phyloP scores from a whole-genome alignment of 92 coral and sea anemone species.

The Palythoa grandis region DNA sequence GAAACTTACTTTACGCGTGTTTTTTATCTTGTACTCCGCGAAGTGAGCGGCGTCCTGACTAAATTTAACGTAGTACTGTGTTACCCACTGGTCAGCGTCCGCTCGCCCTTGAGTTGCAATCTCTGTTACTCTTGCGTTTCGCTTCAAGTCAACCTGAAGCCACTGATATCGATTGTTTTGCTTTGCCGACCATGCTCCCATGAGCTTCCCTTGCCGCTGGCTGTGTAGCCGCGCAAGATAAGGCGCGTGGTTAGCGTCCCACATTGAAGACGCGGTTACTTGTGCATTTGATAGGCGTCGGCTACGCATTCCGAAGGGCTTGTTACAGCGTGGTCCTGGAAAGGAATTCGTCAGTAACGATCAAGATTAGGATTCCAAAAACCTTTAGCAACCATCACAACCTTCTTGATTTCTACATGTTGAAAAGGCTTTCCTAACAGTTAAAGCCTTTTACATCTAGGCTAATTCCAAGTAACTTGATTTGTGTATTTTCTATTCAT shows the following conservation, averaged over 20 bases:
- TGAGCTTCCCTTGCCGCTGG: constrained; percentile 21
- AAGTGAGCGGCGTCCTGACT: constrained; percentile 42
- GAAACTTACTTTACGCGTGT: constrained; percentile 22
- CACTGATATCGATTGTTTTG: constrained; percentile 35
- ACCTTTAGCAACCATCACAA: too few relatives aligned
- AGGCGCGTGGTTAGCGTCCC: constrained; percentile 20
- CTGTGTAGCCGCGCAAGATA: constrained; percentile 27
- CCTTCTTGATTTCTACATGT: too few relatives aligned
- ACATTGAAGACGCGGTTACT: constrained; percentile 29
- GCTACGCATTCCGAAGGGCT: constrained; percentile 33
- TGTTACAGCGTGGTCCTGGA: constrained; percentile 32
- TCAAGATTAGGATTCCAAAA: too few relatives aligned
- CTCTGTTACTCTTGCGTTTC: constrained; percentile 23
- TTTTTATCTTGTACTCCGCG: constrained; percentile 39
- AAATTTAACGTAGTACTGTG: constrained; percentile 29
- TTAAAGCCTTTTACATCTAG: too few relatives aligned
- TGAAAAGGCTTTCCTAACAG: too few relatives aligned
- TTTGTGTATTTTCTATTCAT: too few relatives aligned
- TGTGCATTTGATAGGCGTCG: constrained; percentile 38
- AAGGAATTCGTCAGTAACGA: not conserved
- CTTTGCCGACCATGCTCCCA: constrained; percentile 46
- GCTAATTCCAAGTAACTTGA: too few relatives aligned
- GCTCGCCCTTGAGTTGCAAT: constrained; percentile 51
- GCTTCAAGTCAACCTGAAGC: constrained; percentile 31
- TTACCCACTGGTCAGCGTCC: constrained; percentile 44